These are phyloP conservation scores for Poecilia velifera DNA, from an alignment of 2,797 vertebrate genomes.

Conservation along the genomic window DNA sequence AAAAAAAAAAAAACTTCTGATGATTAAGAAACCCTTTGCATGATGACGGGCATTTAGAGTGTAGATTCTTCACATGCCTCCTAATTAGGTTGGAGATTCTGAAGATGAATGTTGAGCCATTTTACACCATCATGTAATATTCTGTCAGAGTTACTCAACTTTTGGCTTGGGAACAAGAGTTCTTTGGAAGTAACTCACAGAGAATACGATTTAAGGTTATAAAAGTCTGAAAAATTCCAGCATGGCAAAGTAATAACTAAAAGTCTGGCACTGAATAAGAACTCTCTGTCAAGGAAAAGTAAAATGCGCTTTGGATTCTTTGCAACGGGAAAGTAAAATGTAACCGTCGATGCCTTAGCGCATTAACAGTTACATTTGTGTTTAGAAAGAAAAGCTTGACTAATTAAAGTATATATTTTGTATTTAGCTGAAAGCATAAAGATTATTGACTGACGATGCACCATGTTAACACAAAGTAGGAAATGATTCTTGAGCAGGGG, in stretches of 20 bases:
- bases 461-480: constrained; percentile 68
- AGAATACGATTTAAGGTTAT: constrained; percentile 25
- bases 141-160: constrained; percentile 48
- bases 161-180: constrained; percentile 40
- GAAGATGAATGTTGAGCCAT: constrained; percentile 29
- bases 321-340: constrained; percentile 16
- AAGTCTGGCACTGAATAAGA: constrained; percentile 34
- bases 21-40: neutral
- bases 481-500: constrained; percentile 57
- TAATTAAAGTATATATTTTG: constrained; percentile 50
- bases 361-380: constrained; percentile 20
- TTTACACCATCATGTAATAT: constrained; percentile 43
- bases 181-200: constrained; percentile 19
- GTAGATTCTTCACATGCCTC: neutral
- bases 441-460: constrained; percentile 54
- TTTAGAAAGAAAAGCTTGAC: constrained; percentile 39
- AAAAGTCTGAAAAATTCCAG: constrained; percentile 25
- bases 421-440: constrained; percentile 43
- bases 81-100: constrained; percentile 46
- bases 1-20: no score
- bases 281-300: neutral
- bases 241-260: constrained; percentile 16
- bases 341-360: constrained; percentile 23
- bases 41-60: constrained; percentile 13
- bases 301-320: constrained; percentile 19